Conservation (phyloP, 2,888 invertebrate genomes). For the Dynastes hyllus region DNA sequence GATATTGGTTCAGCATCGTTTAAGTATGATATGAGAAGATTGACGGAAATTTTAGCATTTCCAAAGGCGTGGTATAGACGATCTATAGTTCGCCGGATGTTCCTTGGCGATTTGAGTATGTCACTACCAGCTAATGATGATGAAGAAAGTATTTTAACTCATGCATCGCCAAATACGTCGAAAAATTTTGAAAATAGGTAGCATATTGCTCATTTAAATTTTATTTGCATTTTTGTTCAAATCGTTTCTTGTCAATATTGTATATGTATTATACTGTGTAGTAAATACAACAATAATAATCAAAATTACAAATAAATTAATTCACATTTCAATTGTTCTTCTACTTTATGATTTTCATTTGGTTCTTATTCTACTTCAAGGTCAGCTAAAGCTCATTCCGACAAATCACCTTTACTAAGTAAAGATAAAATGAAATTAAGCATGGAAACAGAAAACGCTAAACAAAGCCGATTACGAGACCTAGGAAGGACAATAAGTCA, state of each 20-base stretch:
- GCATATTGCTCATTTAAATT: too few species aligned
- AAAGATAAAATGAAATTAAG: constrained; percentile 76
- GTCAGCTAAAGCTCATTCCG: constrained; percentile 60
- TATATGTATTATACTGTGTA: too few species aligned
- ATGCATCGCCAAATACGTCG: constrained; percentile 54
- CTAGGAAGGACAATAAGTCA: constrained; percentile 75
- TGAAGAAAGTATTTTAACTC: constrained; percentile 59
- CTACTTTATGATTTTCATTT: not conserved
- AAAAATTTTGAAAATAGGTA: constrained; percentile 46
- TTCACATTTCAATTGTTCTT: too few species aligned
- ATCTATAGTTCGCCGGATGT: constrained; percentile 92
- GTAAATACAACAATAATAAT: too few species aligned
- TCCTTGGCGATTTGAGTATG: constrained; percentile 93
- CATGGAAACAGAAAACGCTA: constrained; percentile 73
- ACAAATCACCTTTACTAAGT: constrained; percentile 67
- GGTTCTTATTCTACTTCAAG: constrained; percentile 39
- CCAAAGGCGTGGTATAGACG: constrained; percentile 99
- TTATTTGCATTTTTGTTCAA: too few species aligned
- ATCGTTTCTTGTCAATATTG: too few species aligned
- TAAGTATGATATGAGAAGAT: constrained; percentile 98
- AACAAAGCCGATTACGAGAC: constrained; percentile 73
- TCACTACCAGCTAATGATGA: constrained; percentile 66
- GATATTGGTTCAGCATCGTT: constrained; percentile 97
- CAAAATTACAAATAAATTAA: too few species aligned
- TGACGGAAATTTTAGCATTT: constrained; percentile 97